phyloP scores from a whole-genome alignment of 2,797 vertebrate species.

The Argya squamiceps region DNA sequence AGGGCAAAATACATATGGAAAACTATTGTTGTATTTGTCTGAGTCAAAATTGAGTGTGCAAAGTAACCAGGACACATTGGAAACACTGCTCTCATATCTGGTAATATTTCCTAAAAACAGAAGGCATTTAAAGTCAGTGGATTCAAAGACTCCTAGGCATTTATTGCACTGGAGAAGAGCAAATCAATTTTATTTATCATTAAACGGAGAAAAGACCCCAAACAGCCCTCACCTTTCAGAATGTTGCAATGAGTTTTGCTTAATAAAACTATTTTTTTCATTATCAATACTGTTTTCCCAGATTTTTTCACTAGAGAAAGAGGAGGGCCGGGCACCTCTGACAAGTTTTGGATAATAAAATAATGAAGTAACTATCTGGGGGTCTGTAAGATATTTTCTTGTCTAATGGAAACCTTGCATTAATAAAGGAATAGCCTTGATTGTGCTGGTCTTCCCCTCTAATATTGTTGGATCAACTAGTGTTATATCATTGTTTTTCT shows the following conservation, averaged over 20 bases:
- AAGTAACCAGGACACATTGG: background rate
- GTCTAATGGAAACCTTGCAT: background rate
- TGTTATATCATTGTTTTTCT: background rate
- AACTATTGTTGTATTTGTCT: fast-evolving
- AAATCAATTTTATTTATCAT: background rate
- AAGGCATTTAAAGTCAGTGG: background rate
- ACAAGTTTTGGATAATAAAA: background rate
- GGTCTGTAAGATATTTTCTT: background rate
- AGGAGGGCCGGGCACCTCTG: background rate
- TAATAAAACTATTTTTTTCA: background rate
- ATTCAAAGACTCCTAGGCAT: background rate
- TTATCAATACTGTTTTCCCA: background rate
- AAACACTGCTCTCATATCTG: background rate
- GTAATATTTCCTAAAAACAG: background rate
- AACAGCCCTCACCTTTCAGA: background rate
- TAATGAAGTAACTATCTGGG: background rate
- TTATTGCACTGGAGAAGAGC: background rate
- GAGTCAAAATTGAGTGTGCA: background rate
- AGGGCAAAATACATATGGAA: background rate
- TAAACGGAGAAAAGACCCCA: background rate
- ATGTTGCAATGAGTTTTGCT: background rate
- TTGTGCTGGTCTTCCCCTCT: background rate
- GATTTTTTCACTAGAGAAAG: background rate
- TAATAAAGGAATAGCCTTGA: background rate
- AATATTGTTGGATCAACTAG: background rate